Evolutionary conservation across 2,888 invertebrate species (phyloP), one percentile per base, ranked within the genome.

Genomic region (Steinernema hermaphroditum): DNA sequence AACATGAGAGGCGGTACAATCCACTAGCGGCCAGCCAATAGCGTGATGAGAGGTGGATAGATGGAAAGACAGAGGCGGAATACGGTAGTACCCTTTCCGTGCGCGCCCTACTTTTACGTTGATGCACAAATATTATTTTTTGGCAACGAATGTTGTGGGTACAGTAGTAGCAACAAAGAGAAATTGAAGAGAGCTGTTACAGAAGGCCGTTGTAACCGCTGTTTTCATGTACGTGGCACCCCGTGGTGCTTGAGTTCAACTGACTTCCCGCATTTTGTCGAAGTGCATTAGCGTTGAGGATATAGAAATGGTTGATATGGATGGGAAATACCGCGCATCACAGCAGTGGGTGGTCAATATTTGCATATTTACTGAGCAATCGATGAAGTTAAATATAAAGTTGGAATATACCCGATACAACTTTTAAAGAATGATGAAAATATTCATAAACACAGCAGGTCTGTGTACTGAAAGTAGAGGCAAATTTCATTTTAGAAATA

Each of bases 251-350:
- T 62, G 32, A 32, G 16, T 32, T 32, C 27, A 9, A 32, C 62
- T 54, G 62, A 62, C 62, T 62, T 62, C 62, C 62, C 32, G 62
- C 32, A 62, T 62, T 62, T 62, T 62, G 62, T 62, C 62, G 27
- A 27, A 62, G 32, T 62, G 9, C 29, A 62, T 62, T 62, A 62
- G 34, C 16, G 46, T 1, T 16, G 32, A 2, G 50, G 22, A 37
- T 4, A 4, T 4, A 37, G 37, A 12, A 12, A 37, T 12, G 37
- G 37, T n/a, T n/a, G 37, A 12, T 4, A 4, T 37, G 37, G 46
- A 8, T 62, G 62, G 29, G 29, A 62, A 62, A 27, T 19, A 16
- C 6, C 32, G 14, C 49, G 19, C 49, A 49, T 27, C 62, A 32
- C 62, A 32, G 32, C 62, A 16, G 62, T 29, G 16, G 62, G 62